phyloP scores from a whole-genome alignment of 2,888 invertebrate genomes.

The Drosophila mimica region DNA sequence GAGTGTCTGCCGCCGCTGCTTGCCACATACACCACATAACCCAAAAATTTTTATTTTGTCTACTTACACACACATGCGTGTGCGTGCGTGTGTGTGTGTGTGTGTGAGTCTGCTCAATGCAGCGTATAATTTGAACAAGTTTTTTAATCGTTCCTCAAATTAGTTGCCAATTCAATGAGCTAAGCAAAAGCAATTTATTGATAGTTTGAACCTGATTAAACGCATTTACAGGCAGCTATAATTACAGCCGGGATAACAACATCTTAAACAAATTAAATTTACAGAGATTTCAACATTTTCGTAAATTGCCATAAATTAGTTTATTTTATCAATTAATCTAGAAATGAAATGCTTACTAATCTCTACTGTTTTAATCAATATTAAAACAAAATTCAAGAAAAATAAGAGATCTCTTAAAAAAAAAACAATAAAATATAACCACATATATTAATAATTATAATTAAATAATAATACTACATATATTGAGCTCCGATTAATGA shows the following conservation, averaged over 20 bases:
- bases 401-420: background rate
- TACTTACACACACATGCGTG: conserved; percentile 1
- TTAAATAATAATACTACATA: background rate
- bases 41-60: conserved; percentile 65
- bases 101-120: conserved; percentile 56
- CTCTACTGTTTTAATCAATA: background rate
- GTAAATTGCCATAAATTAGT: background rate
- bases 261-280: background rate
- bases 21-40: conserved; percentile 42
- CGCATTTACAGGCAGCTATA: background rate
- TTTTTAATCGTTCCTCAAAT: conserved; percentile 46
- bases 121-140: conserved; percentile 61
- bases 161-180: conserved; percentile 74
- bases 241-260: background rate
- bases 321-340: background rate
- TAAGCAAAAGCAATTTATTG: conserved; percentile 61
- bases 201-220: conserved; percentile 42
- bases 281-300: background rate
- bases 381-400: background rate
- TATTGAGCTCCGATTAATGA: conserved; percentile 9
- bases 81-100: background rate
- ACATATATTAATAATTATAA: too few species aligned
- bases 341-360: background rate
- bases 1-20: conserved; percentile 64
- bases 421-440: too few species aligned